Conservation (phyloP, 2,797 vertebrate species). For the Etheostoma perlongum region DNA sequence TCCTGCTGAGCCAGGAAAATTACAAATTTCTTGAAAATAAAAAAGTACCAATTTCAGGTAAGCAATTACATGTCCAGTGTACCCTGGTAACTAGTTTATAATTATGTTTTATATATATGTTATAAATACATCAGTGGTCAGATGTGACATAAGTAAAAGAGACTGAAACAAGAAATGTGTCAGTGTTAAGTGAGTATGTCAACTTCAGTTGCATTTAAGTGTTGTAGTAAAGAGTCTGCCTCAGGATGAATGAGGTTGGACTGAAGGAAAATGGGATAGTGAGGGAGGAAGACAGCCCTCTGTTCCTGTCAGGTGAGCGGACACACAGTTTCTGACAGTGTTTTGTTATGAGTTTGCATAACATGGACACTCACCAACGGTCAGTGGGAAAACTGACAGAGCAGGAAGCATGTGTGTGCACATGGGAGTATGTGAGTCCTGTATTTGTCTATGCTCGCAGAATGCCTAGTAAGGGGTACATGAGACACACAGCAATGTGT, state of each 20-base stretch:
- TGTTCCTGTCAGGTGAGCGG: constrained; percentile 71
- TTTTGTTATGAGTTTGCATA: constrained; percentile 63
- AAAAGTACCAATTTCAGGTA: constrained; percentile 27
- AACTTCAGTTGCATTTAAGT: constrained; percentile 61
- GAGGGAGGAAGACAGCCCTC: constrained; percentile 48
- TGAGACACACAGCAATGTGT: constrained; percentile 35
- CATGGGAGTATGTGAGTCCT: constrained; percentile 17
- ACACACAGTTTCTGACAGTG: constrained; percentile 67
- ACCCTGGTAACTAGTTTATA: constrained; percentile 36
- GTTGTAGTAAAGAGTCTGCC: constrained; percentile 39
- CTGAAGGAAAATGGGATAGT: constrained; percentile 42
- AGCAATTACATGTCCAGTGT: constrained; percentile 33
- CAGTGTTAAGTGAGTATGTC: constrained; percentile 53
- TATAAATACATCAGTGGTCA: constrained; percentile 36
- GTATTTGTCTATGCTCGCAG: constrained; percentile 28
- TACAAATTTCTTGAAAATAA: constrained; percentile 30
- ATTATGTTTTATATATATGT: background rate
- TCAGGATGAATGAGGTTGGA: constrained; percentile 49
- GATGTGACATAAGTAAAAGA: constrained; percentile 38
- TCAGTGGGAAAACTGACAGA: constrained; percentile 49
- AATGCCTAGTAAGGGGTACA: constrained; percentile 37
- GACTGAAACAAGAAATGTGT: constrained; percentile 52
- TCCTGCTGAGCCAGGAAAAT: constrained; percentile 50
- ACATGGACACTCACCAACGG: constrained; percentile 47
- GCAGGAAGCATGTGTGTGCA: constrained; percentile 27